Base-by-base conservation (phyloP, 35 echinoderm and acorn worm genomes). In the Acanthaster planci region DNA sequence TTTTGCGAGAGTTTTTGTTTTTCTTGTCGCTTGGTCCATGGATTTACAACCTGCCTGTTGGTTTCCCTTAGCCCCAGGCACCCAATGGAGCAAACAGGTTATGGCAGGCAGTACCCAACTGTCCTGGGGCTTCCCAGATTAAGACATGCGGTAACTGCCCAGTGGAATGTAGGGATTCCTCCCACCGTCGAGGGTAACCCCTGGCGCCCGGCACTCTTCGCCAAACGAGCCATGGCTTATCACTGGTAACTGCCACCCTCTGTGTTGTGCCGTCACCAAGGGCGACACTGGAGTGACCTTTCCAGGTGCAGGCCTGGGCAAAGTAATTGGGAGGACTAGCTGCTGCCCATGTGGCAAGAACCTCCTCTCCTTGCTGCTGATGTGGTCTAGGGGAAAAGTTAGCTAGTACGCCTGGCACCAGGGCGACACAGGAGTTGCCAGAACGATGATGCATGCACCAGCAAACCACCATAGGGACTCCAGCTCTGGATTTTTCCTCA, bases 401-500 rank as follows among this genome's bases (percentile, higher is more conserved):
- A 89, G 80, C 87, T n/a, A 81, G 40, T 90, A 90, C 80, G 76
- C 79, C 30, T 87, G 85, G 85, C 52, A 87, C 52, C 76, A 87
- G 35, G 21, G 84, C 85, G 89, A 82, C 55, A 76, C 89, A 90
- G 89, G 72, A 90, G 78, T 29, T 80, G 2, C 44, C 44, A 32
- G 1, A 76, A 76, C 21, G 35, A 32, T 3, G 72, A 19, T 15
- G 72, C n/a, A 22, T 1, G 15, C 2, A 77, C 15, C 75, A 77
- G 19, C 37, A 39, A 31, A 77, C 75, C 75, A 31, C 75, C 75
- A 26, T 77, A 83, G 81, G 39, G 39, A 21, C 39, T 52, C 79
- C 79, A 81, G n/a, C 37, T 81, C n/a, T 58, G 44, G 37, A 53
- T 83, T 30, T 59, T 53, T 52, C n/a, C 39, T 57, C n/a, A 57